phyloP scores from a whole-genome alignment of 2,888 invertebrate species.

The Machimus rusticus region DNA sequence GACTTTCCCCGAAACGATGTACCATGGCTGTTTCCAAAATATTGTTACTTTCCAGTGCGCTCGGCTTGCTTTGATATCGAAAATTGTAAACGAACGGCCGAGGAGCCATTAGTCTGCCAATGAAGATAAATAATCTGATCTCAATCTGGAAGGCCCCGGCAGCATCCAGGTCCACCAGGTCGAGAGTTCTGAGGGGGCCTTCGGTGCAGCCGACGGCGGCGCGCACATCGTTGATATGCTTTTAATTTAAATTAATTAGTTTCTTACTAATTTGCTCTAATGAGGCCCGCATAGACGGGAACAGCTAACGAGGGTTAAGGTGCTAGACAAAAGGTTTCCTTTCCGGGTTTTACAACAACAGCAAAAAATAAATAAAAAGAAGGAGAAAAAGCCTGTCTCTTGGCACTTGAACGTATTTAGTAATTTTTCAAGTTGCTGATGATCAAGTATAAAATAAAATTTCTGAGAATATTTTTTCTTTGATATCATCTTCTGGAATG shows the following conservation, averaged over 20 bases:
- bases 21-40: conserved; percentile 13
- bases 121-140: conserved; percentile 36
- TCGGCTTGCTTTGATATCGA: conserved; percentile 25
- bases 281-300: conserved; percentile 1
- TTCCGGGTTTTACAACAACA: background rate
- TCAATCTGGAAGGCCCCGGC: background rate
- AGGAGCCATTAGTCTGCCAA: conserved; percentile 8
- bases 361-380: background rate
- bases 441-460: background rate
- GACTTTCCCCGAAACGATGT: background rate
- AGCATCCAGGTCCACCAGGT: background rate
- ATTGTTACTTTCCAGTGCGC: background rate
- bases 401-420: background rate
- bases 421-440: background rate
- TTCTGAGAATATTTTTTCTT: background rate
- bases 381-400: background rate
- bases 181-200: background rate
- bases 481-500: background rate
- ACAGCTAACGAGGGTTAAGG: background rate
- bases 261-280: conserved; percentile 22
- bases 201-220: background rate
- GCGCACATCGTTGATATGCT: conserved; percentile 11
- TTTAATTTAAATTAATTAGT: conserved; percentile 36
- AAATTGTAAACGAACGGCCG: conserved; percentile 12
- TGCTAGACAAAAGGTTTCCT: background rate